Evolutionary conservation across 2,797 vertebrate species (phyloP).

Genomic region (Glossophaga mutica): DNA sequence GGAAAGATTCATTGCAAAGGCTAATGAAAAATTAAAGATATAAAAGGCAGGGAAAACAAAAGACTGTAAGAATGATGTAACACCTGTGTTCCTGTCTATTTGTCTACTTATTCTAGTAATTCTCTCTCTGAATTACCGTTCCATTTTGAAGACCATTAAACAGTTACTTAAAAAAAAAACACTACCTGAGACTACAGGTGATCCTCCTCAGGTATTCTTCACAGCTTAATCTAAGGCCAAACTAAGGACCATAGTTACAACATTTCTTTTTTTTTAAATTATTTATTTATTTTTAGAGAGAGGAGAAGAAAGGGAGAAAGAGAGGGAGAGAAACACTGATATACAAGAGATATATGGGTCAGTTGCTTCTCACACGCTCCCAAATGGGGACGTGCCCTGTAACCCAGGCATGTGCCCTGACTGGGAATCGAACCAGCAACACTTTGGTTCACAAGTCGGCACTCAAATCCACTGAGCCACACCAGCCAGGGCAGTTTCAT

Average conservation of each 20-base stretch:
- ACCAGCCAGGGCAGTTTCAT: background rate
- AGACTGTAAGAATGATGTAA: background rate
- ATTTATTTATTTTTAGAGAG: too few relatives aligned
- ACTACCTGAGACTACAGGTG: background rate
- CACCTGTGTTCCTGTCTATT: background rate
- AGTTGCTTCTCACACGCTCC: too few relatives aligned
- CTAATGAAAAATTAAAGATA: background rate
- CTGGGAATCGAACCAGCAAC: too few relatives aligned
- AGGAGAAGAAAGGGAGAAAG: too few relatives aligned
- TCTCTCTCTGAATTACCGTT: background rate
- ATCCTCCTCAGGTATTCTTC: background rate
- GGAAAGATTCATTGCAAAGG: background rate
- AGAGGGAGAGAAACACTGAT: too few relatives aligned
- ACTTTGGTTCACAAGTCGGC: too few relatives aligned
- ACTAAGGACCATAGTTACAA: background rate
- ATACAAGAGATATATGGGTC: too few relatives aligned
- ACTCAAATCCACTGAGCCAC: too few relatives aligned
- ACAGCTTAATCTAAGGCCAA: background rate
- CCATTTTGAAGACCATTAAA: background rate
- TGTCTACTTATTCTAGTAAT: background rate
- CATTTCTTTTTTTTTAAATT: too few relatives aligned
- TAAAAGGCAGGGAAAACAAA: background rate
- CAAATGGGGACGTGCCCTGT: too few relatives aligned
- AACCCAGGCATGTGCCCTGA: too few relatives aligned
- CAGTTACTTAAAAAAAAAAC: background rate